phyloP scores from a whole-genome alignment of 2,113 vertebrate species.

The Cebus imitator region DNA sequence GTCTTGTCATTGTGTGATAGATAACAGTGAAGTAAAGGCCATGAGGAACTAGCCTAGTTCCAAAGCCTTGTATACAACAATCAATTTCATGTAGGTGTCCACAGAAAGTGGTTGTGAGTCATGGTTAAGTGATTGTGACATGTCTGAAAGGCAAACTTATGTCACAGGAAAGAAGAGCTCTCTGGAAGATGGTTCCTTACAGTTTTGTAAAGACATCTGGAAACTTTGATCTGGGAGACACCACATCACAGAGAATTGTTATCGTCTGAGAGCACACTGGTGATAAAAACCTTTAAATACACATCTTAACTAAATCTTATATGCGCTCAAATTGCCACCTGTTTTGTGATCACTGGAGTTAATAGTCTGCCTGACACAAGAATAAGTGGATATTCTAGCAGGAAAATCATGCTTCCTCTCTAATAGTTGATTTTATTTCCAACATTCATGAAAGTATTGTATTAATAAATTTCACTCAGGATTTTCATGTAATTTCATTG shows the following conservation, averaged over 20 bases:
- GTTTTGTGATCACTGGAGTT: neutral
- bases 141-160: conserved; percentile 50
- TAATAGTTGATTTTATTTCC: conserved; percentile 1
- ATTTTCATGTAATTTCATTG: neutral
- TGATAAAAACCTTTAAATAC: neutral
- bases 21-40: neutral
- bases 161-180: neutral
- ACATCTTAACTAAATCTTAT: neutral
- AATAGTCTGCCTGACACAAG: neutral
- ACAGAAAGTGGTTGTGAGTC: neutral
- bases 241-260: conserved; percentile 19
- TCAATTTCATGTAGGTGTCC: neutral
- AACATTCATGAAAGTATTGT: neutral
- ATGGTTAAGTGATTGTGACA: conserved; percentile 20
- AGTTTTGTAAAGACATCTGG: neutral
- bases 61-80: conserved; percentile 1
- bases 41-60: neutral
- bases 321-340: neutral
- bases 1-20: neutral
- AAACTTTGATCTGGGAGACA: conserved; percentile 8
- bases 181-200: neutral
- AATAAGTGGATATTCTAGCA: neutral
- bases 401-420: neutral
- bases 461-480: neutral
- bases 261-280: neutral